phyloP scores from a whole-genome alignment of 1,140 invertebrate species.

The Scylla paramamosain region DNA sequence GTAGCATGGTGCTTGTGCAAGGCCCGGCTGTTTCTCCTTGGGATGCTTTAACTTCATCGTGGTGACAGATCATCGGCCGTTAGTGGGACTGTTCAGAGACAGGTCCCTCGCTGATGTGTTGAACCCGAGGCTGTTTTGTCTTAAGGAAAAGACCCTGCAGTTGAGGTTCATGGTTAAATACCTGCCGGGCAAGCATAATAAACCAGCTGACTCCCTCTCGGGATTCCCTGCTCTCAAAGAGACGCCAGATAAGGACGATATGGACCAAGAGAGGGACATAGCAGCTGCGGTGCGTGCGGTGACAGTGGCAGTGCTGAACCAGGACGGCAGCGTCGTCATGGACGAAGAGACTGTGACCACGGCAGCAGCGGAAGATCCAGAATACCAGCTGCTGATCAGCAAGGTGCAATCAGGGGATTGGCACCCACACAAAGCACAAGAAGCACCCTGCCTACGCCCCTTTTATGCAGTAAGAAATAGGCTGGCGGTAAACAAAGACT shows the following conservation, averaged over 20 bases:
- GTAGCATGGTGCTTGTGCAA: constrained; percentile 46
- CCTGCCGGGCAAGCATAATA: constrained; percentile 29
- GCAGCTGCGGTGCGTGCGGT: neutral
- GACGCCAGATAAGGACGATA: neutral
- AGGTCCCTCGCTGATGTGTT: constrained; percentile 35
- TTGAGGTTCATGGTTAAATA: constrained; percentile 47
- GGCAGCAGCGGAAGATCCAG: too few relatives aligned
- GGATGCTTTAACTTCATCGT: constrained; percentile 51
- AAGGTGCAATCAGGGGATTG: too few relatives aligned
- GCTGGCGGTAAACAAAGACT: too few relatives aligned
- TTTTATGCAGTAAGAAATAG: too few relatives aligned
- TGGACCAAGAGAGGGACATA: neutral
- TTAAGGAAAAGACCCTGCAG: too few relatives aligned
- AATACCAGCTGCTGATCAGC: too few relatives aligned
- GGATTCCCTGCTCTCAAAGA: too few relatives aligned
- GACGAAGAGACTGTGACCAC: neutral
- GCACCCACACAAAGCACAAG: too few relatives aligned
- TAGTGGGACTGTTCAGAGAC: constrained; percentile 41
- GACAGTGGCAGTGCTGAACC: neutral
- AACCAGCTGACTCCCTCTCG: neutral
- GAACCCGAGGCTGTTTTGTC: constrained; percentile 43
- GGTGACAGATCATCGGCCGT: constrained; percentile 43
- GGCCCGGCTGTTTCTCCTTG: constrained; percentile 22
- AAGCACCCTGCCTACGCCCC: too few relatives aligned
- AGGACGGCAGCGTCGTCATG: constrained; percentile 16